Evolutionary conservation across 2,888 invertebrate species (phyloP).

Genomic region (Athalia circularis): DNA sequence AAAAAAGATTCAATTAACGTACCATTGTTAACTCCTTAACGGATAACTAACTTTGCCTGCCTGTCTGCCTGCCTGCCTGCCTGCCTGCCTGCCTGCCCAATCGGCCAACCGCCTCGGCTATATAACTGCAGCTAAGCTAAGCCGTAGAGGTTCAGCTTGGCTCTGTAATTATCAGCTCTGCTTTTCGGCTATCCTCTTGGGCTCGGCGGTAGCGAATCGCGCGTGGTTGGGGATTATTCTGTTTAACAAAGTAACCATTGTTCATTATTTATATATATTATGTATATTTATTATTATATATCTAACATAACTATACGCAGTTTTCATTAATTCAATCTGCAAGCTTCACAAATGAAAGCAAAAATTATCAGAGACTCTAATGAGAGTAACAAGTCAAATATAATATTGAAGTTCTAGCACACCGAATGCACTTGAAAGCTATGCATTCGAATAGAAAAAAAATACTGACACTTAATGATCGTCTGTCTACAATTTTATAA

Average conservation of each 20-base stretch:
- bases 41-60: conserved; percentile 32
- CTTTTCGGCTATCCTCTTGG: conserved; percentile 74
- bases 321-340: not conserved
- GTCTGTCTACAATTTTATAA: conserved; percentile 2
- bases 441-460: too few species aligned
- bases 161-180: conserved; percentile 59
- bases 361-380: too few species aligned
- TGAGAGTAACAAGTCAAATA: too few species aligned
- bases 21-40: conserved; percentile 36
- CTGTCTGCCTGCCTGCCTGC: conserved; percentile 35
- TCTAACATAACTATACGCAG: not conserved
- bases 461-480: not conserved
- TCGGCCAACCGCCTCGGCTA: conserved; percentile 44
- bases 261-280: conserved; percentile 1
- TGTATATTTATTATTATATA: not conserved
- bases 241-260: conserved; percentile 28
- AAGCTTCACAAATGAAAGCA: too few species aligned
- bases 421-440: too few species aligned
- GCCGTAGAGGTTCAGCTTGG: conserved; percentile 29
- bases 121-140: conserved; percentile 36
- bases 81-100: conserved; percentile 42
- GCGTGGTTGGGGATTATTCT: conserved; percentile 68
- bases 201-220: conserved; percentile 73
- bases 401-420: too few species aligned
- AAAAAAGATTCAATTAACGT: too few species aligned